Conservation (phyloP, 2,888 invertebrate genomes). For the Aphidoletes aphidimyza region DNA sequence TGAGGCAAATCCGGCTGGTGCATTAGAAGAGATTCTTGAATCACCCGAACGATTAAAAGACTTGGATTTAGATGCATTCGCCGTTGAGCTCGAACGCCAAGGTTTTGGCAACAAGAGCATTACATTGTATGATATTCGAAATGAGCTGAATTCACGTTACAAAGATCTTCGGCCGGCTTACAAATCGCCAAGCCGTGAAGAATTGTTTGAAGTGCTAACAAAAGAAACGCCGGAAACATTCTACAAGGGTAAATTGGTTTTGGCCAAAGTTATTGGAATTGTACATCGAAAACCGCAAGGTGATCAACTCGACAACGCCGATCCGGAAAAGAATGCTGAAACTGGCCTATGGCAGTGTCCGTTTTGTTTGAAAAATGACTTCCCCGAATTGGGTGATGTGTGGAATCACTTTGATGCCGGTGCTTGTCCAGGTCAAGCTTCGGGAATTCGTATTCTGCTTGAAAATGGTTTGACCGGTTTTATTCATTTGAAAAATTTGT, state of each 20-base stretch:
- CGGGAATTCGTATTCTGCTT: slow-evolving; percentile 86
- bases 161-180: slow-evolving; percentile 87
- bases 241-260: slow-evolving; percentile 86
- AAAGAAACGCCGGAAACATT: slow-evolving; percentile 96
- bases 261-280: slow-evolving; percentile 83
- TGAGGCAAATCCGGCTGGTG: slow-evolving; percentile 90
- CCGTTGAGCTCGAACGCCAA: slow-evolving; percentile 94
- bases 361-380: slow-evolving; percentile 95
- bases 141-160: slow-evolving; percentile 92
- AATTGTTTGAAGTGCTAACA: slow-evolving; percentile 92
- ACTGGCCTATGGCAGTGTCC: slow-evolving; percentile 98
- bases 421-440: slow-evolving; percentile 94
- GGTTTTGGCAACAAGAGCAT: slow-evolving; percentile 90
- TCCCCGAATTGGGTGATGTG: slow-evolving; percentile 94
- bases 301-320: slow-evolving; percentile 94
- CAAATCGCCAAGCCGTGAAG: slow-evolving; percentile 83
- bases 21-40: slow-evolving; percentile 96
- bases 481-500: slow-evolving; percentile 92
- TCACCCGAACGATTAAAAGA: slow-evolving; percentile 94
- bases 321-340: slow-evolving; percentile 93
- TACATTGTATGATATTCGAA: slow-evolving; percentile 95
- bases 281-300: slow-evolving; percentile 88
- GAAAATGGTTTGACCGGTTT: slow-evolving; percentile 95
- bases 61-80: slow-evolving; percentile 97
- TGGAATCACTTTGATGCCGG: slow-evolving; percentile 99